Conservation (phyloP, 2,113 vertebrate species). For the Mus spicilegus region DNA sequence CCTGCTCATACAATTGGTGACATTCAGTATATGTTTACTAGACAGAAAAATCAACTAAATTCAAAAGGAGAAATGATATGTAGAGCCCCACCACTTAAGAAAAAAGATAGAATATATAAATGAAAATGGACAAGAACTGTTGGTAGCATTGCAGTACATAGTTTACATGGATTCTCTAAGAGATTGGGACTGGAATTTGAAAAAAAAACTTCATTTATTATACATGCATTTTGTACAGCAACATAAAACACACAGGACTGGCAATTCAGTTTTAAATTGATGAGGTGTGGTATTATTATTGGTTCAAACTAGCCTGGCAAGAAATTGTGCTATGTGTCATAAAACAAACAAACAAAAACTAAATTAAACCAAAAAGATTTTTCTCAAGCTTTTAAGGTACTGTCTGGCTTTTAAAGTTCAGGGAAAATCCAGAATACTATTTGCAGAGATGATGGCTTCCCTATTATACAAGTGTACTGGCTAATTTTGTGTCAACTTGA, state of each 20-base stretch:
- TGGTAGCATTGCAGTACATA: background rate
- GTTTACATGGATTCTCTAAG: slow-evolving; percentile 11
- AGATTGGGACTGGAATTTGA: background rate
- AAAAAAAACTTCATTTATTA: background rate
- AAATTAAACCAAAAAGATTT: slow-evolving; percentile 43
- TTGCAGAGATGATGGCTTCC: slow-evolving; percentile 7
- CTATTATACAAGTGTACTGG: slow-evolving; percentile 46
- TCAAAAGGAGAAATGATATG: background rate
- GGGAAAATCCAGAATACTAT: background rate
- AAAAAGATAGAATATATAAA: background rate
- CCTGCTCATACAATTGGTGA: background rate
- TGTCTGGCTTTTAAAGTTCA: background rate
- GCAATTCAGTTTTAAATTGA: background rate
- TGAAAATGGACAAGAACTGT: background rate
- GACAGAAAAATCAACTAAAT: background rate
- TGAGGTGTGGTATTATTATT: slow-evolving; percentile 10
- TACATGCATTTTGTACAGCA: background rate
- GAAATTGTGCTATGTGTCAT: slow-evolving; percentile 19
- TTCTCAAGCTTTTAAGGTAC: slow-evolving; percentile 15
- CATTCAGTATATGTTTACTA: slow-evolving; percentile 19
- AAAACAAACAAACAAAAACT: background rate
- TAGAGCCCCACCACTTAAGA: background rate
- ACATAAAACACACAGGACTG: background rate
- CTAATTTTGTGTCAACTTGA: too few species aligned
- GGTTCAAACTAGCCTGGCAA: slow-evolving; percentile 36